Conservation (phyloP, 1,140 invertebrate genomes). For the Daktulosphaira vitifoliae region DNA sequence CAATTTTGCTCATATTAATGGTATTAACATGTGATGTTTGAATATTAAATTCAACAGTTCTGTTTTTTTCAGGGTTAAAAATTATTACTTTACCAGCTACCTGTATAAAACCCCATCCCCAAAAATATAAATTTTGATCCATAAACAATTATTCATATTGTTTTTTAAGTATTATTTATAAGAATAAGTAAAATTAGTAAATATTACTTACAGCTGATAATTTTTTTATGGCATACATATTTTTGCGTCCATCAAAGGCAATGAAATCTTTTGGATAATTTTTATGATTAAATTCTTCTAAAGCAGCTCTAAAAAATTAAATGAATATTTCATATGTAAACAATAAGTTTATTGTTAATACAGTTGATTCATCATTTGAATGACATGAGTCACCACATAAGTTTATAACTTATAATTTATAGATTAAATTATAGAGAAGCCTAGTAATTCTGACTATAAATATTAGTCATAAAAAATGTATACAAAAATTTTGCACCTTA, state of each 20-base stretch:
- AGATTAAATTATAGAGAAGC: too few relatives aligned
- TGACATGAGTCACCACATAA: too few relatives aligned
- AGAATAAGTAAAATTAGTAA: too few relatives aligned
- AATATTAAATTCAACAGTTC: slow-evolving; percentile 49
- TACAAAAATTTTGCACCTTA: slow-evolving; percentile 39
- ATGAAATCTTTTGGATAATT: slow-evolving; percentile 44
- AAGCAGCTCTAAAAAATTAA: slow-evolving; percentile 37
- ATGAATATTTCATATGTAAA: too few relatives aligned
- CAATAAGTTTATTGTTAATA: too few relatives aligned
- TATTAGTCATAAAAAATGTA: too few relatives aligned
- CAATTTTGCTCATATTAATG: slow-evolving; percentile 46
- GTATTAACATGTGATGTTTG: slow-evolving; percentile 49
- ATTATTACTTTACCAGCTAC: slow-evolving; percentile 36
- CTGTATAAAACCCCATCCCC: too few relatives aligned
- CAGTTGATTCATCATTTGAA: too few relatives aligned
- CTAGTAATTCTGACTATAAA: too few relatives aligned
- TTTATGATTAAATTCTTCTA: slow-evolving; percentile 40
- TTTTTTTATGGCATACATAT: slow-evolving; percentile 48
- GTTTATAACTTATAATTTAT: too few relatives aligned
- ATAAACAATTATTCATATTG: background rate
- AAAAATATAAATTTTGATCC: slow-evolving; percentile 5
- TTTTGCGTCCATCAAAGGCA: slow-evolving; percentile 65
- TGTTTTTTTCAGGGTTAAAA: slow-evolving; percentile 43
- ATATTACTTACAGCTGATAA: slow-evolving; percentile 39
- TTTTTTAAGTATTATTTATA: too few relatives aligned